Evolutionary conservation across 2,888 invertebrate genomes (phyloP), one percentile per base, ranked within the genome.

Genomic region (Andrena minutula): DNA sequence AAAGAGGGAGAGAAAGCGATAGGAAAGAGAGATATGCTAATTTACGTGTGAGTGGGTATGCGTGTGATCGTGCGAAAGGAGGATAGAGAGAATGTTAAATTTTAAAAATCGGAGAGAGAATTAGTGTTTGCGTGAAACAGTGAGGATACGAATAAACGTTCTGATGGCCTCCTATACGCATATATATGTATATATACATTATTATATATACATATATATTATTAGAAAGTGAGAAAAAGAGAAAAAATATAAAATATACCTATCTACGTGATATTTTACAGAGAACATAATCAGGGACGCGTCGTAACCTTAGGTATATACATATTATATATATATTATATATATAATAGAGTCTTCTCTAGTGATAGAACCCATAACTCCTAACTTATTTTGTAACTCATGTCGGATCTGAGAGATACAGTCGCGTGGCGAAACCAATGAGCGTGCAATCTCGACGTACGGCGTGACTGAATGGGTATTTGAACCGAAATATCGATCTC

Each of bases 251-350:
- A 75, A 87, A 80, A 79, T 86, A 87, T 89, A 89, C 82, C 71
- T 86, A 88, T 82, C 88, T 89, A 90, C 91, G 92, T 92, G 92
- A 93, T 92, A 93, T 92, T 92, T 86, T 91, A 90, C 89, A 90
- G 89, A 89, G 79, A 92, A 92, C 90, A 91, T 92, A 91, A 93
- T 93, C 92, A 93, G 92, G 91, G 91, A 91, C 85, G 89, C 90
- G 89, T 89, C 86, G 89, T 89, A 89, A 90, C 86, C 86, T 88
- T 83, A 86, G 73, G 76, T 72, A 65, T 85, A 83, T 85, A 32
- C 20, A 61, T 49, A 71, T 74, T 77, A 84, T 85, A 61, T n/a
- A n/a, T n/a, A n/a, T n/a, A n/a, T n/a, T n/a, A n/a, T 82, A 81
- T 71, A 79, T 53, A 79, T 75, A 63, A 79, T 74, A 84, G 77